phyloP scores from a whole-genome alignment of 35 echinoderm and acorn worm species.

The Ophiothrix spiculata region DNA sequence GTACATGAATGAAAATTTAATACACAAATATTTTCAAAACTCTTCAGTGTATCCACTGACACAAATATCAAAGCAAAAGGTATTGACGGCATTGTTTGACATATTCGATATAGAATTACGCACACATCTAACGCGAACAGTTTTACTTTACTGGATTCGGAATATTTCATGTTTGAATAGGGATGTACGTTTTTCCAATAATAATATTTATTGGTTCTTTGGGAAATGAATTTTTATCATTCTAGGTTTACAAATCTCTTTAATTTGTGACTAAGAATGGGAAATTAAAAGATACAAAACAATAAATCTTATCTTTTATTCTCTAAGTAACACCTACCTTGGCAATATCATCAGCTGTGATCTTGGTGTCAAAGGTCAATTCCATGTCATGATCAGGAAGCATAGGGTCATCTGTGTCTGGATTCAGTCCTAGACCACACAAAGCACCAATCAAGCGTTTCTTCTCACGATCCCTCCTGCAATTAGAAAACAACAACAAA shows the following conservation, averaged over 20 bases:
- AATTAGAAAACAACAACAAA: too few relatives aligned
- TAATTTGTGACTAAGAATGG: too few relatives aligned
- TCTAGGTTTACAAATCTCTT: too few relatives aligned
- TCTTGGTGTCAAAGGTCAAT: conserved; percentile 81
- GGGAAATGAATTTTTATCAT: not conserved
- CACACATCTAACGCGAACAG: not conserved
- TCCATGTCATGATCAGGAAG: conserved; percentile 96
- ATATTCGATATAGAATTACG: too few relatives aligned
- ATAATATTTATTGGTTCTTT: not conserved
- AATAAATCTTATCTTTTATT: not conserved
- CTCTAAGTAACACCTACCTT: conserved; percentile 55
- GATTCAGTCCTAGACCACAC: conserved; percentile 89
- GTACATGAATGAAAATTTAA: too few relatives aligned
- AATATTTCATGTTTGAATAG: too few relatives aligned
- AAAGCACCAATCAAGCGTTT: conserved; percentile 69
- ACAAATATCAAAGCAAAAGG: too few relatives aligned
- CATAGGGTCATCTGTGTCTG: conserved; percentile 39
- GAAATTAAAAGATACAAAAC: not conserved
- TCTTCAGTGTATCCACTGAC: too few relatives aligned
- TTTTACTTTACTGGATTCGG: not conserved
- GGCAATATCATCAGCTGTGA: conserved; percentile 71
- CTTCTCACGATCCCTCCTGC: conserved; percentile 70
- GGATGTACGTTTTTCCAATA: too few relatives aligned
- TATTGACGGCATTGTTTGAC: too few relatives aligned
- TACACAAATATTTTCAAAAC: too few relatives aligned